Evolutionary conservation across 2,113 vertebrate species (phyloP).

Genomic region (Ceratotherium simum): DNA sequence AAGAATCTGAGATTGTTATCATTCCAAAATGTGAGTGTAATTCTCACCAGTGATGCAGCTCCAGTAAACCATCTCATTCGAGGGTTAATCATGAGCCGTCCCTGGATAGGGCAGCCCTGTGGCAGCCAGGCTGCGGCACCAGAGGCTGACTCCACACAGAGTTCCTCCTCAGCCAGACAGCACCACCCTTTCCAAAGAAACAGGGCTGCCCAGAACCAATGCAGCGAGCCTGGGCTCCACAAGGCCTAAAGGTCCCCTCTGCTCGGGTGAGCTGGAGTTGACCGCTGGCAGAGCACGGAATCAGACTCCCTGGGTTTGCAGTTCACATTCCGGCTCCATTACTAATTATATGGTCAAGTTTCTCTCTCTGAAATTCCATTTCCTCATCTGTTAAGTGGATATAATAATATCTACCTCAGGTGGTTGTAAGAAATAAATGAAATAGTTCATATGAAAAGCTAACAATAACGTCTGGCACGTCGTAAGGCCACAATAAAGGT

Average conservation of each 20-base stretch:
- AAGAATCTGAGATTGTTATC: neutral
- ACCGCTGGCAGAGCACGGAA: neutral
- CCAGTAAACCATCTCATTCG: neutral
- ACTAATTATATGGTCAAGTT: neutral
- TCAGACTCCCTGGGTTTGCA: neutral
- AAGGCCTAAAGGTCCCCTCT: neutral
- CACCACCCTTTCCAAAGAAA: neutral
- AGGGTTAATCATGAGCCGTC: neutral
- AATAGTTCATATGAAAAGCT: neutral
- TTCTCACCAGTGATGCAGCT: neutral
- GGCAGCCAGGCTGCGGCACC: neutral
- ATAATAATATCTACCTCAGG: neutral
- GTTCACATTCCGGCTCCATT: neutral
- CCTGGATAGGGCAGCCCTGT: neutral
- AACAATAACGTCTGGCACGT: neutral
- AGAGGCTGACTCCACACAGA: neutral
- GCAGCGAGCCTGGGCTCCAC: rapidly evolving
- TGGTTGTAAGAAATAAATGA: neutral
- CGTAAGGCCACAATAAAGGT: neutral
- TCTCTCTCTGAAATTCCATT: neutral
- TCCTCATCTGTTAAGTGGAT: neutral
- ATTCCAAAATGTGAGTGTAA: neutral
- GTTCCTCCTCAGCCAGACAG: neutral
- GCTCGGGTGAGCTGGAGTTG: neutral
- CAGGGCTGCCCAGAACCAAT: neutral